Base-by-base conservation (phyloP, 2,888 invertebrate species). In the Allolobophora icterica region DNA sequence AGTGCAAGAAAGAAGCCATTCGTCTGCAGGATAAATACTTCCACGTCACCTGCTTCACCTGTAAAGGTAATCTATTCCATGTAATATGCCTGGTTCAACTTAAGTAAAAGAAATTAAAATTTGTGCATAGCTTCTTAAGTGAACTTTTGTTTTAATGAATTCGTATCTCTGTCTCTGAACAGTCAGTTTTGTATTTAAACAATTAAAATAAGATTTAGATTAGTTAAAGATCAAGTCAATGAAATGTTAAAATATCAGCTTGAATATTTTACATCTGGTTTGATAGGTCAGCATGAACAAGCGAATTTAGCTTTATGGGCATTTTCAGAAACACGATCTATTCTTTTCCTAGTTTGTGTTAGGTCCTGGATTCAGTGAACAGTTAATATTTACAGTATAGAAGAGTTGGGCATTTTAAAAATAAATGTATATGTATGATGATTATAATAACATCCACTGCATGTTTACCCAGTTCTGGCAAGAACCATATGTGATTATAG, bases 1-100 rank as follows among this genome's bases (percentile, higher is more conserved):
- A 91, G 40, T 92, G 92, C 84, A 92, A 92, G 90, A 92, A 92
- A 45, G 92, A 92, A 87, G 92, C 92, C 21, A 91, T 92, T 34
- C 87, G 90, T 33, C 71, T 92, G 33, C 91, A 92, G 84, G 92
- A 92, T n/a, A 92, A 90, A 89, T 92, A 92, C 89, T 92, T 84
- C 34, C 92, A 92, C 90, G 40, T 92, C 30, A 83, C 89, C 38
- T 92, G 92, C 89, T 92, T 92, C 87, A 90, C 90, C 35, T 92
- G 92, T 52, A 87, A 91, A 90, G 92, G 92, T 92, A 34, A 35
- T 24, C 52, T 34, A 24, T 30, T 90, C 34, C 6, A 90, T 90
- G 21, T 40, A 40, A 21, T 89, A 89, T 89, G 11, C 33, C 8
- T 24, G 42, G 30, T n/a, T 17, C 11, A 52, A 17, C 8, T 6